A percentile compares a stretch with the other conserved stretches of the same genome.
These are phyloP conservation scores for Pithys albifrons DNA, from an alignment of 2,113 vertebrate genomes.

Conservation along the genomic window DNA sequence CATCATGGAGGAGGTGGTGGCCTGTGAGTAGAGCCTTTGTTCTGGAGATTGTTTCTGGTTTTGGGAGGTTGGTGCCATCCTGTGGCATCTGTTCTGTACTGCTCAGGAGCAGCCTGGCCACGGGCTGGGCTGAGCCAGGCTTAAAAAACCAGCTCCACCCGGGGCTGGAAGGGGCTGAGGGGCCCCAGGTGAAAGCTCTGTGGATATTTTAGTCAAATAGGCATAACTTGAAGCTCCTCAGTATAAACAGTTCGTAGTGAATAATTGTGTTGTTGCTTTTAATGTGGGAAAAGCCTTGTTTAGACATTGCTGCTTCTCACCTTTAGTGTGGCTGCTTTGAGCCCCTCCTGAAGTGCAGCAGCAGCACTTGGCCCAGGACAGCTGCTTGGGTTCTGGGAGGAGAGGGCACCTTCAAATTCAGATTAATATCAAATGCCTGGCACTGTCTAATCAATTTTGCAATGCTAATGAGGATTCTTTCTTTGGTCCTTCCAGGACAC, in stretches of 20 bases:
- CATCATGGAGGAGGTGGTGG: constrained; percentile 21
- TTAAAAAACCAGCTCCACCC: neutral
- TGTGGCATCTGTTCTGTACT: constrained; percentile 25
- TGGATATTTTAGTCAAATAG: neutral
- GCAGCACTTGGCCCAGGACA: neutral
- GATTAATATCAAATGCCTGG: neutral
- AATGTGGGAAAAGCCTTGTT: neutral
- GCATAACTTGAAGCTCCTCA: neutral
- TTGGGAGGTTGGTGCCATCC: constrained; percentile 57
- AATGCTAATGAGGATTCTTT: neutral
- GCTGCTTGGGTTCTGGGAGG: neutral
- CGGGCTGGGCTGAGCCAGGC: rapidly evolving
- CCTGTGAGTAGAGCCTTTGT: constrained; percentile 47
- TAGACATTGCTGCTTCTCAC: neutral
- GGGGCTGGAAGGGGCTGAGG: neutral
- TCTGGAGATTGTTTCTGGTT: neutral
- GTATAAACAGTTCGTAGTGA: neutral
- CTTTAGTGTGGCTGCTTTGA: neutral
- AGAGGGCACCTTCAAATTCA: neutral
- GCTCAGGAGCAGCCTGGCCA: neutral
- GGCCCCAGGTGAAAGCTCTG: neutral
- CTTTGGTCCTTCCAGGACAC: neutral
- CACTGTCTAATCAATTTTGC: neutral
- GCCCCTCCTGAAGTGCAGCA: neutral
- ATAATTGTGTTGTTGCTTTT: neutral